Evolutionary conservation across 2,113 vertebrate genomes (phyloP).

Genomic region (Pagrus major): DNA sequence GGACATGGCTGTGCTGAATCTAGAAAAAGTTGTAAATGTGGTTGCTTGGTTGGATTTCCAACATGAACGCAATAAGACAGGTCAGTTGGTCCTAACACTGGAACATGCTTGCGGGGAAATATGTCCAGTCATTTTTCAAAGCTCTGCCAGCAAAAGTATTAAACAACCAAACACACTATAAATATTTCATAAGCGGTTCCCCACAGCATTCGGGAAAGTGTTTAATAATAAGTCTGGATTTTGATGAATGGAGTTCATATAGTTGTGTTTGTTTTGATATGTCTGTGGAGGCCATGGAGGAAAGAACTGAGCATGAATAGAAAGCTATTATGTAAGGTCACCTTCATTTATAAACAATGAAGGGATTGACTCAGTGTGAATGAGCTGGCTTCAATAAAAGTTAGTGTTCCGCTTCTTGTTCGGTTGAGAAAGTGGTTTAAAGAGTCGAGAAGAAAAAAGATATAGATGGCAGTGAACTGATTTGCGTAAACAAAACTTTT

Average conservation of each 20-base stretch:
- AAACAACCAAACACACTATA: slow-evolving; percentile 71
- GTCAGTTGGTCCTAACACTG: slow-evolving; percentile 27
- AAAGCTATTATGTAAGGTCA: slow-evolving; percentile 27
- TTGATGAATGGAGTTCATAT: slow-evolving; percentile 57
- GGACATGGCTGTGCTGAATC: neutral
- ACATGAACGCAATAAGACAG: slow-evolving; percentile 34
- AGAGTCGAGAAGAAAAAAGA: neutral
- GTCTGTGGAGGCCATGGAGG: slow-evolving; percentile 17
- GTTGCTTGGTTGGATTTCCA: slow-evolving; percentile 19
- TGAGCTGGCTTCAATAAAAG: slow-evolving; percentile 23
- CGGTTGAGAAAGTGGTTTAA: neutral
- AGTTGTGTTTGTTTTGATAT: slow-evolving; percentile 57
- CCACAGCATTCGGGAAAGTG: slow-evolving; percentile 52
- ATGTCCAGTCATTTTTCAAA: slow-evolving; percentile 30
- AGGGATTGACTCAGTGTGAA: slow-evolving; percentile 20
- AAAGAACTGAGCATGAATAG: neutral
- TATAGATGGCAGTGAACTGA: neutral
- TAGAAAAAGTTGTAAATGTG: neutral
- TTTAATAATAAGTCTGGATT: slow-evolving; percentile 63
- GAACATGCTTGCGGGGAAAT: slow-evolving; percentile 44
- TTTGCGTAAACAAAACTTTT: slow-evolving; percentile 14
- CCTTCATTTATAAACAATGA: slow-evolving; percentile 30
- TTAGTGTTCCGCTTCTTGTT: too few species aligned
- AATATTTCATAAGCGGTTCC: slow-evolving; percentile 61
- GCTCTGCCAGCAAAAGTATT: slow-evolving; percentile 44